phyloP scores from a whole-genome alignment of 2,113 vertebrate species.

The Vimba vimba region DNA sequence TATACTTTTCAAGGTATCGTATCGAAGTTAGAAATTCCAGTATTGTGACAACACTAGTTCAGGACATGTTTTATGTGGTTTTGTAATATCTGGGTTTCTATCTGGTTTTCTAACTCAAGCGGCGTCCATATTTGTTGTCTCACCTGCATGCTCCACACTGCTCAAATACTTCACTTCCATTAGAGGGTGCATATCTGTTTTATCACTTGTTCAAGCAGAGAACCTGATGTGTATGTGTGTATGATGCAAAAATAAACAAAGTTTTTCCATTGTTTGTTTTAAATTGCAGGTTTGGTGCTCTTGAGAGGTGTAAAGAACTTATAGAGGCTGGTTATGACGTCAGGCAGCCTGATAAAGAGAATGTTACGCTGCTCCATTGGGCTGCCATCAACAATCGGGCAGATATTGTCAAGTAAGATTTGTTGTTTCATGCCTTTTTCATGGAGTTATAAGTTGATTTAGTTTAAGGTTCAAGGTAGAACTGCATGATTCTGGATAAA shows the following conservation, averaged over 20 bases:
- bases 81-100: neutral
- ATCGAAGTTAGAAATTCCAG: too few relatives aligned
- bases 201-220: neutral
- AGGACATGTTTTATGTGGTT: neutral
- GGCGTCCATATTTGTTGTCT: neutral
- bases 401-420: constrained; percentile 88
- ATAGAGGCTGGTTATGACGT: constrained; percentile 94
- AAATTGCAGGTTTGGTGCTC: constrained; percentile 84
- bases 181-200: neutral
- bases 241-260: neutral
- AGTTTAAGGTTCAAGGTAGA: too few relatives aligned
- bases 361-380: constrained; percentile 96
- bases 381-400: constrained; percentile 95
- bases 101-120: neutral
- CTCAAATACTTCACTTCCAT: neutral
- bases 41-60: too few relatives aligned
- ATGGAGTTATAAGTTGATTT: neutral
- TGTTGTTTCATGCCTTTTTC: neutral
- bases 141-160: constrained; percentile 11
- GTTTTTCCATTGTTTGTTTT: neutral
- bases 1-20: too few relatives aligned
- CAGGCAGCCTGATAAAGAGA: constrained; percentile 92
- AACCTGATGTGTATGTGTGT: neutral
- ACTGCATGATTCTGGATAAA: too few relatives aligned
- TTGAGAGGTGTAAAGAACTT: constrained; percentile 93